A percentile compares a stretch with the other conserved stretches of the same genome.
Conservation (phyloP, 2,888 invertebrate genomes). For the Campoplex nolae region DNA sequence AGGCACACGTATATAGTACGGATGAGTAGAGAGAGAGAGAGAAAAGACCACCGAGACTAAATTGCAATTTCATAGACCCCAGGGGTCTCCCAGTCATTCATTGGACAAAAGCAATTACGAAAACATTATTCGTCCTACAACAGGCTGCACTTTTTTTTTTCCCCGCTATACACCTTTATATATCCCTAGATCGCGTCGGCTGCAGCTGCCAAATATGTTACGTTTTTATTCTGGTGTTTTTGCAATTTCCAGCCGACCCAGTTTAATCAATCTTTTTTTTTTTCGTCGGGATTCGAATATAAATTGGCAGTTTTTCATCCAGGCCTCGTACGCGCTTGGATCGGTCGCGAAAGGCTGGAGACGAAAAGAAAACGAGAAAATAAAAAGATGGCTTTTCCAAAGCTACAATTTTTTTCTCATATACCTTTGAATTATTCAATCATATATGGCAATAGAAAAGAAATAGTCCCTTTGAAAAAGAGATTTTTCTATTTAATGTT, state of each 20-base stretch:
- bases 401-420: background rate
- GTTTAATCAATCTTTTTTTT: constrained; percentile 26
- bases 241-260: constrained; percentile 25
- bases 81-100: constrained; percentile 26
- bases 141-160: constrained; percentile 11
- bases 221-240: constrained; percentile 42
- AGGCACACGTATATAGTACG: background rate
- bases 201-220: constrained; percentile 41
- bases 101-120: constrained; percentile 49
- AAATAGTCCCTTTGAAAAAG: background rate
- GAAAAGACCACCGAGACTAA: background rate
- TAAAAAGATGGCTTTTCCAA: background rate
- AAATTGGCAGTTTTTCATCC: constrained; percentile 7
- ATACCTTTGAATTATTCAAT: background rate
- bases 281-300: background rate
- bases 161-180: background rate
- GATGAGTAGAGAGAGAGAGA: background rate
- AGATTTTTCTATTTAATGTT: background rate
- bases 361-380: background rate
- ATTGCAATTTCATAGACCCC: constrained; percentile 45
- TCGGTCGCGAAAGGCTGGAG: too few species aligned
- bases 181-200: constrained; percentile 1
- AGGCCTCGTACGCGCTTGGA: background rate
- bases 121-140: constrained; percentile 47
- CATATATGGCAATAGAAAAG: background rate